Percentiles rank a stretch among this genome's conserved stretches.
Evolutionary conservation across 2,888 invertebrate genomes (phyloP).

Genomic region (Diarsia mendica): DNA sequence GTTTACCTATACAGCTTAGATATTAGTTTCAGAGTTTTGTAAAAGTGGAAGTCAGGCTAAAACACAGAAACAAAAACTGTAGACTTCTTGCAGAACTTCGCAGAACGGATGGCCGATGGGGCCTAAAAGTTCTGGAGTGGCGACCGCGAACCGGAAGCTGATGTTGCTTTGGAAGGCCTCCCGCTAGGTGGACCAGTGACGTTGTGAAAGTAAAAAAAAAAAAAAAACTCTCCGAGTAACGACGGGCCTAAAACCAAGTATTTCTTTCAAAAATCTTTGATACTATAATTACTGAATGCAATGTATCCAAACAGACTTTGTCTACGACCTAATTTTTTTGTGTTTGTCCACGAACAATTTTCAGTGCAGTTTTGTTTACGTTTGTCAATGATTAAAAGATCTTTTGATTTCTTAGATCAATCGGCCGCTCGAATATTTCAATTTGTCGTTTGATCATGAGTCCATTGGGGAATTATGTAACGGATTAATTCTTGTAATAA

Average conservation of each 20-base stretch:
- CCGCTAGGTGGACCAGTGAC: no score
- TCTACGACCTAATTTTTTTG: constrained; percentile 11
- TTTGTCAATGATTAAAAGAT: constrained; percentile 17
- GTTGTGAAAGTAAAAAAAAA: no score
- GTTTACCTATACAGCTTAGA: neutral
- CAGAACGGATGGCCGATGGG: no score
- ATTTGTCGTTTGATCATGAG: constrained; percentile 29
- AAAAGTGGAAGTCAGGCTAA: no score
- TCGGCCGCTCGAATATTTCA: constrained; percentile 12
- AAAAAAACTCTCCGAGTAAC: neutral
- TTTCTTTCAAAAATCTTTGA: constrained; percentile 2
- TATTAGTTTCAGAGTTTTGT: neutral
- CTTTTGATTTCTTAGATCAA: constrained; percentile 22
- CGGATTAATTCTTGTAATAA: neutral
- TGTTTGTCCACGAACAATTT: neutral
- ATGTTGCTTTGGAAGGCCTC: no score
- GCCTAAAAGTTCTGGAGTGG: no score
- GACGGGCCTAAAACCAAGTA: neutral
- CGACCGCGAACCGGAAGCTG: no score
- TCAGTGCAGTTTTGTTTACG: constrained; percentile 38
- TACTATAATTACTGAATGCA: constrained; percentile 18
- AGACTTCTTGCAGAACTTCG: no score
- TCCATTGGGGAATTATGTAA: neutral
- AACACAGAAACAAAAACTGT: no score
- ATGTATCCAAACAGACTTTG: constrained; percentile 27